Conservation (phyloP, 2,888 invertebrate genomes). For the Nemurella pictetii region DNA sequence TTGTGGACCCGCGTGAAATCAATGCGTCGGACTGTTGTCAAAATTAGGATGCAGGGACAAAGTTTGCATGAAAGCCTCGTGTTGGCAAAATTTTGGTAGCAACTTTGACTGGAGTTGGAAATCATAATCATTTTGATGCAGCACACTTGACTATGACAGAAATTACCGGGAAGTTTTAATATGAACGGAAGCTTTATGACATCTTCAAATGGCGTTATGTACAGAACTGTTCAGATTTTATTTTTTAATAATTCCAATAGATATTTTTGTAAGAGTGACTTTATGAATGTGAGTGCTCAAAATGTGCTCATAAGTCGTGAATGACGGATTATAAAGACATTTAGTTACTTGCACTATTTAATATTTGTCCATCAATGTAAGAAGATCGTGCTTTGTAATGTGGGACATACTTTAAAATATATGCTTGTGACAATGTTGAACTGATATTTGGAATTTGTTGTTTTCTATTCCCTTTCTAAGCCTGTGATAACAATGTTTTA, state of each 20-base stretch:
- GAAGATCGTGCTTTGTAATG: background rate
- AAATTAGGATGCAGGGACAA: too few relatives aligned
- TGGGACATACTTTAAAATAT: background rate
- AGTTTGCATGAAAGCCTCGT: too few relatives aligned
- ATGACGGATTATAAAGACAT: background rate
- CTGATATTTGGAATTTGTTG: background rate
- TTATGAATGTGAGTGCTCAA: background rate
- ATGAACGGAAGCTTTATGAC: background rate
- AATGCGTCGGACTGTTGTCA: too few relatives aligned
- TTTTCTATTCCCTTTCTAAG: background rate
- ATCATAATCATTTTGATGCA: background rate
- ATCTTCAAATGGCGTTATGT: background rate
- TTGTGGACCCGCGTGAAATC: too few relatives aligned
- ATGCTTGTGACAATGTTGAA: background rate
- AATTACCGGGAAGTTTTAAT: background rate
- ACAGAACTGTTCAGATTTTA: background rate
- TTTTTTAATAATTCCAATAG: background rate
- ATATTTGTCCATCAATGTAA: background rate
- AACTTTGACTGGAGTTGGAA: too few relatives aligned
- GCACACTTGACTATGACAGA: background rate
- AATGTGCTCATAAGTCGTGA: background rate
- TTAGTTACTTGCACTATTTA: background rate
- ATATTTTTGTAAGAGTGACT: background rate
- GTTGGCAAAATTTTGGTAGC: too few relatives aligned
- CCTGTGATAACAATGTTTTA: too few relatives aligned